phyloP scores from a whole-genome alignment of 2,797 vertebrate genomes.

The Rhadinocentrus ornatus region DNA sequence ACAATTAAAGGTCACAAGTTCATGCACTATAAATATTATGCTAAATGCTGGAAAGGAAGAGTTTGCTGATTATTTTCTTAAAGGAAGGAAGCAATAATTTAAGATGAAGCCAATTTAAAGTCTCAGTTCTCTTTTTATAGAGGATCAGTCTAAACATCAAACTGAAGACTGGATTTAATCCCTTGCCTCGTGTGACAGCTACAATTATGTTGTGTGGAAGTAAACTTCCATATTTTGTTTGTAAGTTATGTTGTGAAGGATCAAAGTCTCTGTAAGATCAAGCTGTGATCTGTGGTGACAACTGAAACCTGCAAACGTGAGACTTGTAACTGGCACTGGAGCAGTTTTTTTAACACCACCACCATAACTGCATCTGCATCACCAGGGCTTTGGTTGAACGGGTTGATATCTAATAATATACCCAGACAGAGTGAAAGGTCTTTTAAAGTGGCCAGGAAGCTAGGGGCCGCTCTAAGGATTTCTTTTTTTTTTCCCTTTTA shows the following conservation, averaged over 20 bases:
- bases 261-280: neutral
- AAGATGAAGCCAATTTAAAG: neutral
- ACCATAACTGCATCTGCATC: neutral
- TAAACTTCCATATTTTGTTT: neutral
- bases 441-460: neutral
- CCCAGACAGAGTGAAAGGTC: neutral
- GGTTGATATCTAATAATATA: neutral
- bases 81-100: constrained; percentile 4
- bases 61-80: neutral
- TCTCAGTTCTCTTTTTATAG: neutral
- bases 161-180: neutral
- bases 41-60: neutral
- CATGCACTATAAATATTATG: neutral
- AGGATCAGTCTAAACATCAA: neutral
- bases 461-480: neutral
- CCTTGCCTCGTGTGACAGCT: neutral
- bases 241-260: neutral
- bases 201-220: neutral
- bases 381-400: neutral
- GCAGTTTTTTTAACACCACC: neutral
- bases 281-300: constrained; percentile 33
- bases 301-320: constrained; percentile 13
- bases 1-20: neutral
- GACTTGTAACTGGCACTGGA: neutral
- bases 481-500: too few species aligned